Base-by-base conservation (phyloP, 2,113 vertebrate genomes). In the Phylloscopus whistleri region DNA sequence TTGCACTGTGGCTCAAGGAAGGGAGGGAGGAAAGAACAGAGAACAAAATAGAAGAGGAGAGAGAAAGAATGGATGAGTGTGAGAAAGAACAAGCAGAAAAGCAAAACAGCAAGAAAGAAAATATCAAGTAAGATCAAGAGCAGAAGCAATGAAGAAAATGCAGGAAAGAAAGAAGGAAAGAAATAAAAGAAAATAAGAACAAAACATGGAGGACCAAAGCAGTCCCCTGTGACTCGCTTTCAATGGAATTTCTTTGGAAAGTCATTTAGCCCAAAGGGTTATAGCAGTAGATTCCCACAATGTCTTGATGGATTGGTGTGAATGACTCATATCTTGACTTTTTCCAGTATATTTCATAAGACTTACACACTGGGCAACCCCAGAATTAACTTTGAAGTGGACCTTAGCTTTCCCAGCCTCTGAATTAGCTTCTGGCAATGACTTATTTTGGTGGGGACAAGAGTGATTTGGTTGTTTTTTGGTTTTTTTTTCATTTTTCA, bases 181-280 rank as follows among this genome's bases (percentile, higher is more conserved):
- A 80, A 74, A 78, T 17, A 67, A 69, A 73, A 80, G 5, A 18
- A 70, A 83, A 77, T 22, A 59, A 12, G 69, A 53, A 17, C 20
- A 7, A 80, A 53, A 19, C n/a, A 35, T 1, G 44, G 43, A 48
- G 14, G 8, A 18, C 17, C 41, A 51, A 69, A 77, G 27, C 21
- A 53, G 11, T 60, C 35, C 66, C 72, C 51, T 70, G 51, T 90
- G 64, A 55, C 43, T 75, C 84, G 22, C 27, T 94, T 91, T 94
- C 77, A 84, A 20, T 43, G 35, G 60, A 76, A 93, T 89, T 91
- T 91, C 84, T 87, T 56, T 44, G 80, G 58, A 94, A 87, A 82
- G 26, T 72, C 31, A 10, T 82, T 87, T 85, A 91, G 84, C 73
- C 66, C 28, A 63, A 75, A 87, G 84, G 37, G 31, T 28, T 87